Conservation (phyloP, 2,888 invertebrate species). For the Agrypnus murinus region DNA sequence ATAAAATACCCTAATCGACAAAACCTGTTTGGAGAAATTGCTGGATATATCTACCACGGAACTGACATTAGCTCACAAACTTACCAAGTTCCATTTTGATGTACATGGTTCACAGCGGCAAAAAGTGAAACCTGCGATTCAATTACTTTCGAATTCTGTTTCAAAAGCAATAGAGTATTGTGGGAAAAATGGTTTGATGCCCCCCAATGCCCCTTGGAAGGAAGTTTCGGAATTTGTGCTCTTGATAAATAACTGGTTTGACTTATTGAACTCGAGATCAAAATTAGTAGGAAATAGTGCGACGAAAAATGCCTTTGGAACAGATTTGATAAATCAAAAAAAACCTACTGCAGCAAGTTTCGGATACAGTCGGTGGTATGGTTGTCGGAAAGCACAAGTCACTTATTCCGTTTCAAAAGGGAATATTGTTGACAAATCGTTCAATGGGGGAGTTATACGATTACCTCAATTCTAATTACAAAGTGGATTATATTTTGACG, state of each 20-base stretch:
- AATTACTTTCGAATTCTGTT: no score
- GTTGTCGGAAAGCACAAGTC: not conserved
- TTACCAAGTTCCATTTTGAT: slow-evolving; percentile 45
- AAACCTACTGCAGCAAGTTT: no score
- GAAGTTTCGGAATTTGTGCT: slow-evolving; percentile 16
- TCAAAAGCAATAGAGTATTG: no score
- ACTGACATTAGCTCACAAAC: not conserved
- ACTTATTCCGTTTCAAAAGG: slow-evolving; percentile 5
- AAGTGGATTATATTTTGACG: no score
- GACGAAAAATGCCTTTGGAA: slow-evolving; percentile 38
- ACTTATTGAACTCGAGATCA: slow-evolving; percentile 36
- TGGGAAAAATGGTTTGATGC: no score
- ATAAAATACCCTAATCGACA: slow-evolving; percentile 30
- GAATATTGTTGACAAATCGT: not conserved
- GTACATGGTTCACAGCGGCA: slow-evolving; percentile 43
- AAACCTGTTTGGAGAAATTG: not conserved
- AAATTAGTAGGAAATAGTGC: slow-evolving; percentile 38
- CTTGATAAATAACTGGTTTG: slow-evolving; percentile 47
- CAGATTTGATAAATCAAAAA: slow-evolving; percentile 29
- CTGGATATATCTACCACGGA: slow-evolving; percentile 40
- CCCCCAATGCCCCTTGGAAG: slow-evolving; percentile 35
- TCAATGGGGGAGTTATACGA: not conserved
- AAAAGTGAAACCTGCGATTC: no score
- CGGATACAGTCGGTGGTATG: not conserved
- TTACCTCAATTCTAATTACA: not conserved